Base-by-base conservation (phyloP, 1,140 invertebrate genomes). In the Bombus affinis region DNA sequence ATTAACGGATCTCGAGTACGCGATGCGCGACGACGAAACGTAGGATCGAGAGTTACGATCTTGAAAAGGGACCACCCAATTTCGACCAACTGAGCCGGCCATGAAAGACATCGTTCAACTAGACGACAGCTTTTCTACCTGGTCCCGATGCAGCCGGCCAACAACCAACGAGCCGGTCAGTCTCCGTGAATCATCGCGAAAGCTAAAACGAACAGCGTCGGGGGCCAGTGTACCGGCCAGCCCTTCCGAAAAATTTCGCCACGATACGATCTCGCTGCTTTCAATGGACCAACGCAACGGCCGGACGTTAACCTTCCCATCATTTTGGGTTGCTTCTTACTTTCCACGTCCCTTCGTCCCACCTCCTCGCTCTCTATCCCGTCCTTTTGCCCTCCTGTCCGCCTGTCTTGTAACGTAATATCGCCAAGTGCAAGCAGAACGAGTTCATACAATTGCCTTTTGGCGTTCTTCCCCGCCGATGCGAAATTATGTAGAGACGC, bases 221-320 rank as follows among this genome's bases (percentile, higher is more conserved):
- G 35, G 13, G 42, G 18, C 4, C 3, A 4, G 28, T 5, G 28
- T 15, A 28, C 15, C 53, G 62, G 28, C 8, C n/a, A 18, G n/a
- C 8, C 32, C 39, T 84, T 42, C 68, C 83, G 47, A 84, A 84
- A 79, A 79, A 79, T 84, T 78, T 71, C 53, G 25, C n/a, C n/a
- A 1, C 66, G 83, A 84, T 79, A 84, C 47, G 1, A 84, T 84
- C 83, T 47, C 66, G 65, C n/a, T 57, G 35, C 37, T 47, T 53
- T 57, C 66, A 84, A 72, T 57, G 47, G 47, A 62, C 62, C 73
- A 70, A 76, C 80, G 37, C 18, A 32, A 25, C 47, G 28, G 65
- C 62, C 66, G 82, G 82, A 71, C 82, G 75, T 84, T 84, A 70
- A 79, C 76, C 75, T 53, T 47, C 75, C 62, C 66, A 39, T 59